Conservation (phyloP, 2,888 invertebrate genomes). For the Volucella inanis region DNA sequence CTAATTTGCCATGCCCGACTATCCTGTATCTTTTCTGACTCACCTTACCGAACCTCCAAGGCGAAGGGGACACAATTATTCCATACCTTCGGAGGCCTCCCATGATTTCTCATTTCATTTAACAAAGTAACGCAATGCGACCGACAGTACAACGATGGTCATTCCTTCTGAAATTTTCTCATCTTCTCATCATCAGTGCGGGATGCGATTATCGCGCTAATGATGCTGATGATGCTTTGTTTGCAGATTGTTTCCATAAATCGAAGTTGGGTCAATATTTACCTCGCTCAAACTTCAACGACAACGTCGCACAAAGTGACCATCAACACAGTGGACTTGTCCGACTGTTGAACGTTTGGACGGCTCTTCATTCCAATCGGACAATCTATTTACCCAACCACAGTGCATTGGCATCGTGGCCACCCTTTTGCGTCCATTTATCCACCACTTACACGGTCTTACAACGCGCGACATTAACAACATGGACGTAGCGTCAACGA, state of each 20-base stretch:
- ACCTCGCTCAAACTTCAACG: conserved; percentile 47
- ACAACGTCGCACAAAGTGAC: conserved; percentile 60
- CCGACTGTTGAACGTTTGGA: conserved; percentile 11
- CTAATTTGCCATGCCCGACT: neutral
- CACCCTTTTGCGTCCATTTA: conserved; percentile 52
- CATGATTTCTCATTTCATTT: conserved; percentile 17
- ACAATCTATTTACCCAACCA: conserved; percentile 61
- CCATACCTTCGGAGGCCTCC: too few species aligned
- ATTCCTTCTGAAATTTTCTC: conserved; percentile 31
- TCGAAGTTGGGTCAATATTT: conserved; percentile 73
- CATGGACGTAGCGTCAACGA: conserved; percentile 52
- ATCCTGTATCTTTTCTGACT: neutral
- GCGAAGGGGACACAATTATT: too few species aligned
- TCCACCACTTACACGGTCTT: conserved; percentile 51
- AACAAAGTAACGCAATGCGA: neutral
- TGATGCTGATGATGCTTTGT: conserved; percentile 71
- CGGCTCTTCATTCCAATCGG: conserved; percentile 43
- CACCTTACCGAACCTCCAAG: neutral
- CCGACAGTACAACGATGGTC: too few species aligned
- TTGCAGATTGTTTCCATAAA: conserved; percentile 74
- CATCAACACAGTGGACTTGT: conserved; percentile 36
- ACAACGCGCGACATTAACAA: conserved; percentile 51
- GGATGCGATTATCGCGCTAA: conserved; percentile 71
- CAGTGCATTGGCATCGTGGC: conserved; percentile 1
- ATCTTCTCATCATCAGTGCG: conserved; percentile 51